Conservation (phyloP, 1,140 invertebrate genomes). For the Catajapyx aquilonaris region DNA sequence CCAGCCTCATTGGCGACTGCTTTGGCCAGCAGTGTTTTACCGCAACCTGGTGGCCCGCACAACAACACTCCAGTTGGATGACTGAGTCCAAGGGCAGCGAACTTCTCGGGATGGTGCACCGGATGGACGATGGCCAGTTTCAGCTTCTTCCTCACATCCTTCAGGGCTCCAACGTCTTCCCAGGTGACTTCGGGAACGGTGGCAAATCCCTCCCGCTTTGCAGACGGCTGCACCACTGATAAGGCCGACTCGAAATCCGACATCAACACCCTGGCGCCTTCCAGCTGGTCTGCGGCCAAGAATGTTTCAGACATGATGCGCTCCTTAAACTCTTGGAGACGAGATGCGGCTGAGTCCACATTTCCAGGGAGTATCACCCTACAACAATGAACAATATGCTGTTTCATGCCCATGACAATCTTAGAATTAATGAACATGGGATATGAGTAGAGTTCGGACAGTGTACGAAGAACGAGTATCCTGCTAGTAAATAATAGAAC, state of each 20-base stretch:
- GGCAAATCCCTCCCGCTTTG: conserved; percentile 90
- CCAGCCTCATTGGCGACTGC: conserved; percentile 90
- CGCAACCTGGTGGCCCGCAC: conserved; percentile 85
- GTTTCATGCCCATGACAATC: no score
- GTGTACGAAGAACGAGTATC: no score
- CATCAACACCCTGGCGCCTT: conserved; percentile 39
- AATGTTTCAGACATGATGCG: no score
- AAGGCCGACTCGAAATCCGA: conserved; percentile 59
- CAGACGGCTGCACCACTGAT: conserved; percentile 68
- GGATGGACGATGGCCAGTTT: conserved; percentile 78
- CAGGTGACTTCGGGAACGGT: conserved; percentile 94
- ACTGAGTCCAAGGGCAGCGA: conserved; percentile 50
- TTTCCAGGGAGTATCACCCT: no score
- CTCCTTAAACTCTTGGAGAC: no score
- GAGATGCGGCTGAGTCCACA: no score
- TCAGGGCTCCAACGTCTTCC: conserved; percentile 87
- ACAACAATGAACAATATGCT: no score
- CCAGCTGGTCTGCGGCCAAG: conserved; percentile 34
- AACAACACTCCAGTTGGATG: conserved; percentile 70
- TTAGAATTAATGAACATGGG: no score
- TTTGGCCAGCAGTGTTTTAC: conserved; percentile 81
- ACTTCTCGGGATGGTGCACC: conserved; percentile 62
- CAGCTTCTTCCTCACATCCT: conserved; percentile 69
- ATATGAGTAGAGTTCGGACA: no score
- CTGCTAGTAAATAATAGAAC: neutral